Percentiles rank a stretch among this genome's conserved stretches.
Conservation (phyloP, 2,797 vertebrate species). For the Masticophis lateralis region DNA sequence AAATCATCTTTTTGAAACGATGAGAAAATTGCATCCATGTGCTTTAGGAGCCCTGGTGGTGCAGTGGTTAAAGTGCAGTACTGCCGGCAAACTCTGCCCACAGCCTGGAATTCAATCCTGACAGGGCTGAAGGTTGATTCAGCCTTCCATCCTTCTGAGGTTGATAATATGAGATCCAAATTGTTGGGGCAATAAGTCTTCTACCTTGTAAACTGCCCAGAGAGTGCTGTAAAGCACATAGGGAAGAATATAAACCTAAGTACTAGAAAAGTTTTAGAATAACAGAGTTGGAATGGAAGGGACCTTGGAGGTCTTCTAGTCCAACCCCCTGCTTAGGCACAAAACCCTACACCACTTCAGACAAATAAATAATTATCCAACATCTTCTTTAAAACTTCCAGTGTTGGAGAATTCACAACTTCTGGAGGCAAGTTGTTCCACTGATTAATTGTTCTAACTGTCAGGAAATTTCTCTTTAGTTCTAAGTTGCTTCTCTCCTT, state of each 20-base stretch:
- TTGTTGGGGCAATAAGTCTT: neutral
- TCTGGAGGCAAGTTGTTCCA: too few species aligned
- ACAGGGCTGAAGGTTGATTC: neutral
- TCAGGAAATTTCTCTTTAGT: too few species aligned
- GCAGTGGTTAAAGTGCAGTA: neutral
- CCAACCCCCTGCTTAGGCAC: too few species aligned
- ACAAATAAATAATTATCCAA: too few species aligned
- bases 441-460: too few species aligned
- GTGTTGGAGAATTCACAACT: too few species aligned
- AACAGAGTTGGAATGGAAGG: too few species aligned
- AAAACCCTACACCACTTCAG: too few species aligned
- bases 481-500: too few species aligned
- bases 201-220: neutral
- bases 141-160: neutral
- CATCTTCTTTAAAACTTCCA: too few species aligned
- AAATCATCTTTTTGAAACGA: neutral
- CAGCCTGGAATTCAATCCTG: neutral
- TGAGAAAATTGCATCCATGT: neutral
- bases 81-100: neutral
- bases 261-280: neutral
- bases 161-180: neutral
- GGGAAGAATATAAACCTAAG: neutral
- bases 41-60: neutral
- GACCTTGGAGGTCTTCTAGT: too few species aligned
- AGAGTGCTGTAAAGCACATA: neutral